A percentile compares a stretch with the other conserved stretches of the same genome.
Conservation (phyloP, 2,113 vertebrate genomes). For the Prietella phreatophila region DNA sequence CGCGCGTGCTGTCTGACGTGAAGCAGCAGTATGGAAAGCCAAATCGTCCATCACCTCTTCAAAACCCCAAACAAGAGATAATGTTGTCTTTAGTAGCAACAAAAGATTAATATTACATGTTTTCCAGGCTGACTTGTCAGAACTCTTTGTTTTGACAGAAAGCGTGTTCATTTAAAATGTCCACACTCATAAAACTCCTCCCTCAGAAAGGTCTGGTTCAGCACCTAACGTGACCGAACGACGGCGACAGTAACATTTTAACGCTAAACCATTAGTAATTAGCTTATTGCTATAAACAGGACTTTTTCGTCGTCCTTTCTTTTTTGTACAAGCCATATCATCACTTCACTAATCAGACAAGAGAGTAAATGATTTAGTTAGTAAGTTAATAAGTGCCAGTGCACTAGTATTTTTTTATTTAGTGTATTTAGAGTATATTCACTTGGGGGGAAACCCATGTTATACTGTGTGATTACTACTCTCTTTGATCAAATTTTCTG, state of each 20-base stretch:
- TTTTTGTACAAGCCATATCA: too few relatives aligned
- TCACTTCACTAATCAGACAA: too few relatives aligned
- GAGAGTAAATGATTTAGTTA: too few relatives aligned
- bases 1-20: not conserved
- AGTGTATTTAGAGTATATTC: not conserved
- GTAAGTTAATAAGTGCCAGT: too few relatives aligned
- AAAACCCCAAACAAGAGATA: not conserved
- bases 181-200: not conserved
- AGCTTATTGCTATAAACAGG: too few relatives aligned
- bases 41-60: not conserved
- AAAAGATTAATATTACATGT: not conserved
- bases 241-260: not conserved
- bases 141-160: not conserved
- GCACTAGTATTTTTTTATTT: not conserved
- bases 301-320: too few relatives aligned
- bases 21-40: slow-evolving; percentile 1
- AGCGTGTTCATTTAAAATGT: not conserved
- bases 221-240: too few relatives aligned
- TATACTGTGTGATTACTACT: not conserved
- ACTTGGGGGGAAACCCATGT: not conserved
- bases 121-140: not conserved
- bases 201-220: not conserved
- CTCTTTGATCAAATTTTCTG: not conserved
- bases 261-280: too few relatives aligned
- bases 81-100: not conserved